Evolutionary conservation across 2,888 invertebrate genomes (phyloP), one percentile per base, ranked within the genome.

Genomic region (Taphrorychus bicolor): DNA sequence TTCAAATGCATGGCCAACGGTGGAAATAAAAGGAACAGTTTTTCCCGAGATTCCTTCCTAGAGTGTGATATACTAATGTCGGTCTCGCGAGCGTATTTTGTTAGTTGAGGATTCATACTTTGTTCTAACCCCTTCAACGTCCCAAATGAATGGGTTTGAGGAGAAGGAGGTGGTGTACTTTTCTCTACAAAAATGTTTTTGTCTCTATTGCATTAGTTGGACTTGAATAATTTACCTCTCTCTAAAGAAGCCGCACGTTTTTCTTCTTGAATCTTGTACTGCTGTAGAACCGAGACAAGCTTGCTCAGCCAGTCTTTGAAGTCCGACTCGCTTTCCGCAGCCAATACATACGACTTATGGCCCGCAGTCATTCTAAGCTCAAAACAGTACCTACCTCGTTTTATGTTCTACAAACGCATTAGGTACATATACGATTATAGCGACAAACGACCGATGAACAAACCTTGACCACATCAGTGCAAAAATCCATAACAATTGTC

Each of bases 401-500:
- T 95, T 16, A 90, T 85, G 84, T 94, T 95, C 92, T 90, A 77
- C 5, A 45, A 45, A 14, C 2, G 9, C 45, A 14, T 16, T 17
- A n/a, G n/a, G n/a, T n/a, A n/a, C n/a, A n/a, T n/a, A n/a, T 45
- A 4, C 5, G 45, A 5, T 23, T 23, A 21, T 7, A 54, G 4
- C 21, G 40, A 17, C 11, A 23, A 58, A 32, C 48, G 21, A 14
- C 45, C 7, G 16, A 32, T 2, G 5, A 14, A 63, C 17, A 51
- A 82, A 92, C 92, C 85, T 91, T 90, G 65, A 92, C 88, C 75
- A 96, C 94, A 81, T 95, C 94, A 1, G 91, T 91, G 79, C 95
- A 96, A 83, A 95, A 94, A 81, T 97, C 96, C 91, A 97, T 92
- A 72, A 94, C 95, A 79, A 97, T 93, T 32, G 95, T 92, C 73